Evolutionary conservation across 2,888 invertebrate genomes (phyloP).

Genomic region (Eupithecia insigniata): DNA sequence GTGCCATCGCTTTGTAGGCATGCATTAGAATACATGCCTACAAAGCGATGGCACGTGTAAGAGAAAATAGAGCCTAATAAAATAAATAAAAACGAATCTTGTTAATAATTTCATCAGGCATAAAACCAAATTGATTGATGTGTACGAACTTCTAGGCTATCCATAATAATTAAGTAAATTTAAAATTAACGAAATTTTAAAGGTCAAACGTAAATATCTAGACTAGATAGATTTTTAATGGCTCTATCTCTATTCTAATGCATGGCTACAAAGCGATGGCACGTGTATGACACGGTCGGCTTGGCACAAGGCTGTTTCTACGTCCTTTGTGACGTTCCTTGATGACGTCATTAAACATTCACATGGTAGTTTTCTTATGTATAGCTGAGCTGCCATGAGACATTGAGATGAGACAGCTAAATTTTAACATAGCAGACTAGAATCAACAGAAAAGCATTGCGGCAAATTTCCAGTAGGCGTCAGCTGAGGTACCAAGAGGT

Average conservation of each 20-base stretch:
- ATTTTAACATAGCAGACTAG: not conserved
- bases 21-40: too few relatives aligned
- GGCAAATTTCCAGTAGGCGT: not conserved
- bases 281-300: constrained; percentile 43
- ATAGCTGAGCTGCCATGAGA: not conserved
- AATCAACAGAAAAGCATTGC: not conserved
- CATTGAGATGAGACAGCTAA: not conserved
- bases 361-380: not conserved
- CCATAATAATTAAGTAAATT: too few relatives aligned
- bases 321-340: constrained; percentile 42
- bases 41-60: too few relatives aligned
- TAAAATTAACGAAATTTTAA: constrained; percentile 4
- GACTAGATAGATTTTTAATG: constrained; percentile 6
- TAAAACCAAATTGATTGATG: not conserved
- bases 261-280: constrained; percentile 26
- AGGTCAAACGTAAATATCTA: not conserved
- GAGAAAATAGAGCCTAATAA: too few relatives aligned
- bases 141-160: not conserved
- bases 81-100: not conserved
- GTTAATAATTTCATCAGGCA: not conserved
- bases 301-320: constrained; percentile 35
- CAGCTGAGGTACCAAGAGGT: too few relatives aligned
- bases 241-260: constrained; percentile 3
- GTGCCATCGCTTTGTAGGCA: too few relatives aligned
- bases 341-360: constrained; percentile 30